phyloP scores from a whole-genome alignment of 1,140 invertebrate genomes.

The Frieseomelitta varia region DNA sequence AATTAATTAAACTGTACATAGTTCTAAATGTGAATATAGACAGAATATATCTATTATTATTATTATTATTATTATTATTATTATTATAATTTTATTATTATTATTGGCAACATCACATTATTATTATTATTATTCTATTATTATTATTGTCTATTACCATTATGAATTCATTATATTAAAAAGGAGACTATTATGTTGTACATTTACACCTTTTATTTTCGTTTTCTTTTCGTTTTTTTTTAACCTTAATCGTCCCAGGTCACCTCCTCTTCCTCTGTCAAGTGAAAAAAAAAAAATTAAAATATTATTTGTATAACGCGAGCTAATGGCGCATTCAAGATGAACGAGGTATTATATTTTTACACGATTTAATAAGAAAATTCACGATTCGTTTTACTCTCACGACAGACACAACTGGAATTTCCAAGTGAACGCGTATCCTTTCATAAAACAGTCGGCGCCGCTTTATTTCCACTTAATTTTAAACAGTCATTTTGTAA shows the following conservation, averaged over 20 bases:
- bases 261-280: too few species aligned
- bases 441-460: not conserved
- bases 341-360: not conserved
- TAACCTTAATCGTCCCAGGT: slow-evolving; percentile 6
- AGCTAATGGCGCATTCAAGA: too few species aligned
- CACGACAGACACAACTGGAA: not conserved
- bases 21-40: slow-evolving; percentile 82
- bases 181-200: slow-evolving; percentile 80
- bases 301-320: too few species aligned
- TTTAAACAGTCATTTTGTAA: not conserved
- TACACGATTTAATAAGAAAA: not conserved
- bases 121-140: slow-evolving; percentile 70
- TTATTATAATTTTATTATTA: slow-evolving; percentile 62
- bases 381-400: not conserved
- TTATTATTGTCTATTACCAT: slow-evolving; percentile 81
- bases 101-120: slow-evolving; percentile 75
- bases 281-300: not conserved
- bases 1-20: slow-evolving; percentile 81
- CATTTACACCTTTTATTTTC: slow-evolving; percentile 60
- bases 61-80: slow-evolving; percentile 64
- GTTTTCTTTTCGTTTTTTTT: slow-evolving; percentile 1
- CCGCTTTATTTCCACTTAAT: not conserved
- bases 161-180: slow-evolving; percentile 82
- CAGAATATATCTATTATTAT: slow-evolving; percentile 79
- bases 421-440: not conserved